Base-by-base conservation (phyloP, 2,113 vertebrate species). In the Pluvialis apricaria region DNA sequence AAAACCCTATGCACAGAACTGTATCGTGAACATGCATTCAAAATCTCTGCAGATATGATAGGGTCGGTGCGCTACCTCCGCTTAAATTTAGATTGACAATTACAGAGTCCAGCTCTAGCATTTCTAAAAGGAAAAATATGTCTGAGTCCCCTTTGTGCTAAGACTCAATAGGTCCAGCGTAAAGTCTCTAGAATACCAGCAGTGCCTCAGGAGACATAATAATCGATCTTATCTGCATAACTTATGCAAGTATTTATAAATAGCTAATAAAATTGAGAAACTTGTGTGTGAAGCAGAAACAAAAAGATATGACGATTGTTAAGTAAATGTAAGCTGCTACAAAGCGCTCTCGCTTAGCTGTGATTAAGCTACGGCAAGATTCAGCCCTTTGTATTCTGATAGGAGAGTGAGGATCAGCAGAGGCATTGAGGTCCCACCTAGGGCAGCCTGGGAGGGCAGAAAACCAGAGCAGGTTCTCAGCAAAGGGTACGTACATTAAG, bases 401-500 rank as follows among this genome's bases (percentile, higher is more conserved):
- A 1, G 0, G 0, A 77, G 38, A 16, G 17, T 68, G 32, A 79
- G 58, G 78, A 49, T n/a, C 9, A 72, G 52, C 47, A 71, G 65
- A 71, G 38, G 34, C 57, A 14, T 2, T 24, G 42, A 54, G 21
- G 34, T 55, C 75, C 47, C 60, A 42, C 16, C 78, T 19, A 11
- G 40, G 42, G 54, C 57, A 82, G 29, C 20, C 51, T 57, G 49
- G 60, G 5, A 65, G 19, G 32, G 34, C 4, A 4, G 38, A 49
- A 93, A 55, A 14, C 17, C 64, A 44, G 3, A 0, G 2, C 1
- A 45, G 6, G 4, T 28, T 61, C 51, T 18, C 2, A 4, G 54
- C 42, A 32, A 54, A 84, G 21, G 4, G 10, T 11, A 36, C 1
- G 0, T 18, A 10, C 2, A 1, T 64, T 70, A 6, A 7, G 25